Evolutionary conservation across 2,113 vertebrate genomes (phyloP), one percentile per base, ranked within the genome.

Genomic region (Ceyx cyanopectus): DNA sequence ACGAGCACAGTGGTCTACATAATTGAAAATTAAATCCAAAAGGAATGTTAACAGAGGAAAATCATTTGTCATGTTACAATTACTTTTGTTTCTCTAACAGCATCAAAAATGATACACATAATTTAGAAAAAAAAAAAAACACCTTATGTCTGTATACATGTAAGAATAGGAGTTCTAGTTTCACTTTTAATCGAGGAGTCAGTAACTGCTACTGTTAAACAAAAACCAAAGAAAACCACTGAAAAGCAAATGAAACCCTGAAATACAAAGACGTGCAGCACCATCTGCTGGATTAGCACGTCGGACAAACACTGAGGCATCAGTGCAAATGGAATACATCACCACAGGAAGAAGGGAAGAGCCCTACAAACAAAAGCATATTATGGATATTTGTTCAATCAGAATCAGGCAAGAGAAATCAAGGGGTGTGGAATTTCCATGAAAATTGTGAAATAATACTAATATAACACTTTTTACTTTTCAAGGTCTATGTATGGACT

Each of bases 201-300:
- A 3, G 51, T 91, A 89, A 96, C 37, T 67, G 51, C 22, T 63
- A 72, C 24, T 54, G n/a, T 50, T n/a, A 26, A 65, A 68, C 72
- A 83, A 58, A 14, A 50, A 37, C 11, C 50, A 12, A 13, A 46
- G 17, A 40, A 61, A 6, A 3, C 10, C 22, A 37, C 37, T 37
- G 37, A 37, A 37, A 37, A 37, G 37, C 30, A 8, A 56, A 48
- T 2, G 21, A 7, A 50, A 23, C 41, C 29, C 45, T 92, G 91
- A 92, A 91, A 97, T 97, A 82, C 67, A 86, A 86, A 98, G 97
- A 93, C 93, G 86, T 2, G 95, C 95, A 98, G 98, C 97, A 97
- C 98, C 98, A 98, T 97, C 98, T 98, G 96, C 97, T 98, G 98
- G 98, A 95, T 93, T 73, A 85, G 27, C 63, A 67, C 9, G 14